Base-by-base conservation (phyloP, 2,888 invertebrate species). In the Cataglyphis rosenhaueri region DNA sequence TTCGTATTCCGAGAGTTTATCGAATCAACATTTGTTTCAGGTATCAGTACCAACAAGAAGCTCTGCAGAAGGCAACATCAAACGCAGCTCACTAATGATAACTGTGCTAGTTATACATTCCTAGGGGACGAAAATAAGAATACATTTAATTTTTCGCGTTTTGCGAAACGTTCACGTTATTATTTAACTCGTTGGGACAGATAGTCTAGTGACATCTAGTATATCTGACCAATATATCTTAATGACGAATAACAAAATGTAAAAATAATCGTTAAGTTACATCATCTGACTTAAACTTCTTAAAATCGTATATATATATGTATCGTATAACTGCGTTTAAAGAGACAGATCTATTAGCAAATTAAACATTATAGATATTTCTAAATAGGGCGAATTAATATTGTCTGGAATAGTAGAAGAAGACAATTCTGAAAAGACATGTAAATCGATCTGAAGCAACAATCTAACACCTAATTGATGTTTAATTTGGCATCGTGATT, bases 31-130 rank as follows among this genome's bases (percentile, higher is more conserved):
- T 52, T 75, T 73, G 18, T 73, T 83, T 55, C 82, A 94, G 94
- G 82, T 93, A 92, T 84, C 93, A 94, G 81, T 89, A 87, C 35
- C 92, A 92, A 70, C 90, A 93, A 79, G 85, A 84, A 48, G 87
- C 89, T 41, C 74, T 89, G 68, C 71, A 83, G 52, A 44, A 78
- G 29, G 21, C 87, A 61, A 79, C 81, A 12, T 44, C 65, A 66
- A 87, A 75, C 21, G 25, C 52, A 8, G 88, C 85, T 85, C 88
- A 92, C 86, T 91, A 86, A 89, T 82, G 78, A 87, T 57, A 73
- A 81, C 57, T 4, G 29, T 48, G 74, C 3, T 68, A 81, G 70
- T 84, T 70, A 44, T 64, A 64, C 90, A 92, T 92, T 92, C 90
- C 90, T 89, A 88, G 89, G 61, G 18, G 41, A 64, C 21, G 57